Percentiles rank a stretch among this genome's conserved stretches.
Evolutionary conservation across 2,113 vertebrate species (phyloP).

Genomic region (Sinocyclocheilus rhinocerous): DNA sequence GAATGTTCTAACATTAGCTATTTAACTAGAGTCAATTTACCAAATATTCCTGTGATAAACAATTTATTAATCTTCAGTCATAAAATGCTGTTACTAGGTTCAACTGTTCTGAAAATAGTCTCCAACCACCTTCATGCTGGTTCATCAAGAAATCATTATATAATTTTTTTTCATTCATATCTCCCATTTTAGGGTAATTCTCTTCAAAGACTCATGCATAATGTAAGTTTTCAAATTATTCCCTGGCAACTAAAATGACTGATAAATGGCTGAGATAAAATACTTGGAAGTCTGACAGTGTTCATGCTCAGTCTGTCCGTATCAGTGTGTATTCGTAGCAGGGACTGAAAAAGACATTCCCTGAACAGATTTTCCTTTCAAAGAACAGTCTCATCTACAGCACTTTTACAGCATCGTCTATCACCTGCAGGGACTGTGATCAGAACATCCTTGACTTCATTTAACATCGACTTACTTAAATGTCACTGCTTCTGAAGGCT

Average conservation of each 20-base stretch:
- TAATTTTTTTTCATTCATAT: not conserved
- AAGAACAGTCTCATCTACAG: not conserved
- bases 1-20: too few relatives aligned
- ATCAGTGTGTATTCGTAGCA: not conserved
- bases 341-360: slow-evolving; percentile 3
- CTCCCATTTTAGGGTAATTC: not conserved
- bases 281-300: not conserved
- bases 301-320: not conserved
- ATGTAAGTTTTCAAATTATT: not conserved
- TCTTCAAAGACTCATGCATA: not conserved
- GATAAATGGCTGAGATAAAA: not conserved
- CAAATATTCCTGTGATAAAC: too few relatives aligned
- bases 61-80: too few relatives aligned
- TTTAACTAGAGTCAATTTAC: too few relatives aligned
- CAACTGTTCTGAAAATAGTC: too few relatives aligned
- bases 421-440: not conserved
- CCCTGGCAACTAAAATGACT: not conserved
- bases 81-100: too few relatives aligned
- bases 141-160: too few relatives aligned
- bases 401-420: not conserved
- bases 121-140: too few relatives aligned
- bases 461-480: not conserved
- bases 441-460: not conserved
- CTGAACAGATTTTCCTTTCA: slow-evolving; percentile 10
- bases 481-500: not conserved